These are phyloP conservation scores for Coturnix japonica DNA, from an alignment of 2,113 vertebrate genomes.

Conservation along the genomic window DNA sequence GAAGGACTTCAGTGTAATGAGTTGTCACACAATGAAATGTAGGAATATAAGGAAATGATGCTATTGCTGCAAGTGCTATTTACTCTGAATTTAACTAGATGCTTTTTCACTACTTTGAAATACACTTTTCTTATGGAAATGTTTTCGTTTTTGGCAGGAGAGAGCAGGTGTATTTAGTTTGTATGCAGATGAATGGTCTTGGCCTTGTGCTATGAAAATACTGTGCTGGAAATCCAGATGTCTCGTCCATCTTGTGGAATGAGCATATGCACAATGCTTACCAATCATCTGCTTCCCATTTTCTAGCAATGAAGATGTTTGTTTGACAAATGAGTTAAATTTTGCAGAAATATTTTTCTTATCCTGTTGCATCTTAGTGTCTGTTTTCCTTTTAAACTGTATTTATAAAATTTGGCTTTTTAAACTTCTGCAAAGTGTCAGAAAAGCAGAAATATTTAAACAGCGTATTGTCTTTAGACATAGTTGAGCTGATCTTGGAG, in stretches of 20 bases:
- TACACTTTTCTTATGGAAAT: neutral
- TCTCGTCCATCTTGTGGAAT: neutral
- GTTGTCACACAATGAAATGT: neutral
- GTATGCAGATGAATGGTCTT: neutral
- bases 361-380: neutral
- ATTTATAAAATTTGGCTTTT: neutral
- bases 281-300: neutral
- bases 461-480: neutral
- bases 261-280: neutral
- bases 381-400: neutral
- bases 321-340: neutral
- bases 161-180: neutral
- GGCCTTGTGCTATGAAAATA: neutral
- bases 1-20: neutral
- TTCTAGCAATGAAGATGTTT: neutral
- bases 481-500: neutral
- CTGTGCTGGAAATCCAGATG: neutral
- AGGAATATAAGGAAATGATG: neutral
- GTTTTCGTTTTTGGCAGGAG: neutral
- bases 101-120: neutral
- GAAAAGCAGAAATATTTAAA: neutral
- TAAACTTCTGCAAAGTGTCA: neutral
- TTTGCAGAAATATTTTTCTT: constrained; percentile 12
- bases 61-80: neutral
- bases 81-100: neutral